Evolutionary conservation across 2,888 invertebrate species (phyloP).

Genomic region (Apoderus coryli): DNA sequence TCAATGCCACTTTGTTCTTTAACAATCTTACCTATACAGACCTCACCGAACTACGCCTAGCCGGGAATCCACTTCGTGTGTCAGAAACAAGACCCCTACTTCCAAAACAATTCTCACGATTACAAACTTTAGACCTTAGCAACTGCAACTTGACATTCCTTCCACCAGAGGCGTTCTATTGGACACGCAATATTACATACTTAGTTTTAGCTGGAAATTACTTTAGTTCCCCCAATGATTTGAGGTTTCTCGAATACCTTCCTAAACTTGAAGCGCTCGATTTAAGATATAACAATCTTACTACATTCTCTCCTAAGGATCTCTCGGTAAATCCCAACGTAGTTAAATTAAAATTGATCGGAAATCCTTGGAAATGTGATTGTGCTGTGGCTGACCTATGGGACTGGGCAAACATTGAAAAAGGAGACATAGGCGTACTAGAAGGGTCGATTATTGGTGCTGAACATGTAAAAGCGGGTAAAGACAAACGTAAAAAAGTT

Average conservation of each 20-base stretch:
- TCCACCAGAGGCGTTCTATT: slow-evolving; percentile 44
- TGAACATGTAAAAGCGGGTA: slow-evolving; percentile 46
- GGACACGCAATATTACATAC: slow-evolving; percentile 46
- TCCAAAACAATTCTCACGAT: slow-evolving; percentile 47
- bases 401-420: slow-evolving; percentile 55
- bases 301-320: slow-evolving; percentile 40
- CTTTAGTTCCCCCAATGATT: slow-evolving; percentile 35
- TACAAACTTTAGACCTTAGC: slow-evolving; percentile 49
- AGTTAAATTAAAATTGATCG: slow-evolving; percentile 45
- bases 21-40: slow-evolving; percentile 47
- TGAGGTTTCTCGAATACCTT: slow-evolving; percentile 41
- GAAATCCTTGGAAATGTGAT: slow-evolving; percentile 55
- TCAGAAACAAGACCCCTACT: slow-evolving; percentile 43
- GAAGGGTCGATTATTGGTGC: slow-evolving; percentile 50
- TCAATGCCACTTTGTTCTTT: slow-evolving; percentile 52
- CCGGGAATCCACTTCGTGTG: slow-evolving; percentile 51
- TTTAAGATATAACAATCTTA: slow-evolving; percentile 47
- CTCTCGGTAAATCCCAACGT: slow-evolving; percentile 43
- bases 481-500: slow-evolving; percentile 45
- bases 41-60: slow-evolving; percentile 49
- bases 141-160: slow-evolving; percentile 47
- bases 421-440: slow-evolving; percentile 47
- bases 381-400: slow-evolving; percentile 56
- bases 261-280: slow-evolving; percentile 44
- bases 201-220: slow-evolving; percentile 46